Percentiles rank a stretch among this genome's conserved stretches.
phyloP scores from a whole-genome alignment of 2,888 invertebrate genomes.

The Cosmia pyralina region DNA sequence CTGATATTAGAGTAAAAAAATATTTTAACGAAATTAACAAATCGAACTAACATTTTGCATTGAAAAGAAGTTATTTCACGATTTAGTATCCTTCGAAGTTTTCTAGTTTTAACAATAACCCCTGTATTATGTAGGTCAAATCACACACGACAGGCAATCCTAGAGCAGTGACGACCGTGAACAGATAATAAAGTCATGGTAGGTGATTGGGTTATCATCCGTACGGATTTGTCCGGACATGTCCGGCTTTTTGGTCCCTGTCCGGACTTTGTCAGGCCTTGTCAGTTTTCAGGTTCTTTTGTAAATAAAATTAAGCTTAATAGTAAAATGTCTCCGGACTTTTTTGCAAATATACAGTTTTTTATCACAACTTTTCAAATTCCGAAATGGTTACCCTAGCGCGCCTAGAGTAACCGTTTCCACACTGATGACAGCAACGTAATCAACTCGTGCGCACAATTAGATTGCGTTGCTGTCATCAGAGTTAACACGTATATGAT shows the following conservation, averaged over 20 bases:
- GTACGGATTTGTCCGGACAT: not conserved
- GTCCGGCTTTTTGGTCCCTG: not conserved
- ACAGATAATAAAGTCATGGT: conserved; percentile 16
- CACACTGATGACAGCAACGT: conserved; percentile 16
- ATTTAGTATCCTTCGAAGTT: no score
- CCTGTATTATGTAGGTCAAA: not conserved
- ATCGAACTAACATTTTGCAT: no score
- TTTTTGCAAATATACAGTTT: not conserved
- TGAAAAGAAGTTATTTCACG: no score
- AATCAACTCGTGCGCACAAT: conserved; percentile 33
- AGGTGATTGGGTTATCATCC: not conserved
- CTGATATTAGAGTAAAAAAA: no score
- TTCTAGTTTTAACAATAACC: no score
- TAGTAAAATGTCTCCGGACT: not conserved
- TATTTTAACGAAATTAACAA: no score
- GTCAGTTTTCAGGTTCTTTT: not conserved
- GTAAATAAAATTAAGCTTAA: not conserved
- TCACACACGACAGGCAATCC: conserved; percentile 3
- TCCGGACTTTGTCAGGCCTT: not conserved
- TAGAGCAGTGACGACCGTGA: not conserved
- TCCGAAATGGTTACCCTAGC: not conserved
- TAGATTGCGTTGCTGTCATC: conserved; percentile 25
- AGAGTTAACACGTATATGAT: conserved; percentile 43
- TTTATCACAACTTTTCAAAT: not conserved
- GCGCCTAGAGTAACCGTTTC: not conserved